phyloP scores from a whole-genome alignment of 2,797 vertebrate genomes.

The Lacerta viridis region DNA sequence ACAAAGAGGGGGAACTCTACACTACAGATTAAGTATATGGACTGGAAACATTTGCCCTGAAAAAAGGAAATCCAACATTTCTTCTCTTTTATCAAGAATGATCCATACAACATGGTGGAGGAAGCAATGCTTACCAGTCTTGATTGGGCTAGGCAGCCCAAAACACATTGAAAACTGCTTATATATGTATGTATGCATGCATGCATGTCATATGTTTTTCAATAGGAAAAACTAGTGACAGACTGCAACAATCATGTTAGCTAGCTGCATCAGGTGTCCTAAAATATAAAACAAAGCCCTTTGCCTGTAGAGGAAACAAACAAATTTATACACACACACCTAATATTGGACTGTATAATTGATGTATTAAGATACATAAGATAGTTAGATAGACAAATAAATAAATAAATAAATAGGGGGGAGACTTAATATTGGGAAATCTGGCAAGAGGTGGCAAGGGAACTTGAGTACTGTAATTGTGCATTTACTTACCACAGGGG shows the following conservation, averaged over 20 bases:
- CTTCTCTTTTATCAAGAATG: background rate
- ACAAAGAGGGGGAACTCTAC: background rate
- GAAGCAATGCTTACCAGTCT: background rate
- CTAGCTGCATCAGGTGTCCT: background rate
- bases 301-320: too few relatives aligned
- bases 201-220: too few relatives aligned
- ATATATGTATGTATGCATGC: background rate
- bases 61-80: background rate
- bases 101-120: background rate
- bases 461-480: background rate
- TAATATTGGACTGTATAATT: too few relatives aligned
- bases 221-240: background rate
- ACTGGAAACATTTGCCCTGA: background rate
- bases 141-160: background rate
- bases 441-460: background rate
- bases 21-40: background rate
- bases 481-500: conserved; percentile 60
- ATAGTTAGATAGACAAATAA: background rate
- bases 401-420: background rate
- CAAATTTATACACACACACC: too few relatives aligned
- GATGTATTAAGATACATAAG: background rate
- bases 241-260: background rate
- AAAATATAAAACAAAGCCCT: background rate
- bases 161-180: background rate
- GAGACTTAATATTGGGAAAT: background rate